Base-by-base conservation (phyloP, 2,113 vertebrate genomes). In the Microcebus ravelobensis region DNA sequence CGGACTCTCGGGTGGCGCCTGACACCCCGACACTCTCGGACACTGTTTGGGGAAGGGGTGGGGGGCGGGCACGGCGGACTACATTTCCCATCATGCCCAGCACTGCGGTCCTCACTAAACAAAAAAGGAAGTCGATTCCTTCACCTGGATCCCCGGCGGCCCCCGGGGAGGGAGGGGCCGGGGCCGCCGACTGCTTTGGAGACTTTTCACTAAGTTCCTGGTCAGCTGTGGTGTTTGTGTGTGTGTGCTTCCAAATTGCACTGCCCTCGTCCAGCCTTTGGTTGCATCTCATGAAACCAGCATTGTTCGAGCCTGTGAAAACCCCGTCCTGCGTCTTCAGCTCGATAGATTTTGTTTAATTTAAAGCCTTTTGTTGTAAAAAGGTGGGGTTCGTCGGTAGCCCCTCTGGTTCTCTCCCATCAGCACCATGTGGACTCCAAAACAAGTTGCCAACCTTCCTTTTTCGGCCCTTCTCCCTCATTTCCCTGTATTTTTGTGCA, bases 281-380 rank as follows among this genome's bases (percentile, higher is more conserved):
- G 96, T 31, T 96, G 97, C 98, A 88, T 98, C 98, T 98, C 98
- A 98, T 98, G 92, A 98, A 98, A 97, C 99, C 99, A 99, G 99
- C 98, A 98, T 98, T 98, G 98, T 98, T 98, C 97, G 98, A 98
- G 98, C 99, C 98, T 98, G 98, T 98, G 98, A 98, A 97, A 82
- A 94, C 94, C 92, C 95, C 70, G 97, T 98, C 94, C 97, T 96
- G 89, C 98, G 98, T 98, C 98, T 98, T 95, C 92, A 92, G 92
- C 88, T 95, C 55, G 27, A 8, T 45, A 79, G 92, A 93, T 95
- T 90, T 89, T 91, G 95, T 95, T 97, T 90, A 36, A 88, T 94
- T 93, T 94, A 59, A 96, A 99, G 98, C 99, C 99, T 99, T 99
- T 99, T 99, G 99, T 99, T 99, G 98, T 99, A 99, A 99, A 99